Percentiles rank a stretch among this genome's conserved stretches.
Conservation (phyloP, 2,888 invertebrate species). For the Sericinus montela region DNA sequence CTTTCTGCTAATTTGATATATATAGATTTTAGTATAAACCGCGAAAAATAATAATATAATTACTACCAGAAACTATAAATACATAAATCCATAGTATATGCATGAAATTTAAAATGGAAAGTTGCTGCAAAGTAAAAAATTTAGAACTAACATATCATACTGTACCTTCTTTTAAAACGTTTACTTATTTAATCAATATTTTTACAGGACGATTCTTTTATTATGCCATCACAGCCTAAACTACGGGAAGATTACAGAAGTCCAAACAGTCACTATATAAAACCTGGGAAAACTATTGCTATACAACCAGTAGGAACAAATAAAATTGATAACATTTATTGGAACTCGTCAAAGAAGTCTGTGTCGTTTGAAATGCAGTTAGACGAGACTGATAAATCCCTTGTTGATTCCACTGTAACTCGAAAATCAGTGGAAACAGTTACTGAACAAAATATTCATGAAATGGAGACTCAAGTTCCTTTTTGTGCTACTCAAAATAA, state of each 20-base stretch:
- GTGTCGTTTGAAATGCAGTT: conserved; percentile 41
- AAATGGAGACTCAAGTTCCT: conserved; percentile 51
- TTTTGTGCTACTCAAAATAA: conserved; percentile 26
- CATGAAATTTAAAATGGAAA: too few relatives aligned
- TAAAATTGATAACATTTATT: conserved; percentile 52
- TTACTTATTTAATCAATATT: too few relatives aligned
- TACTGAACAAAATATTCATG: conserved; percentile 29
- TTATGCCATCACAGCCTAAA: conserved; percentile 48
- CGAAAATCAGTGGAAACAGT: conserved; percentile 23
- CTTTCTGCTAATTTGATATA: too few relatives aligned
- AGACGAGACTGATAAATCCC: conserved; percentile 37
- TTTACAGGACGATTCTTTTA: conserved; percentile 66
- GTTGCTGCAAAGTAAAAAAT: too few relatives aligned
- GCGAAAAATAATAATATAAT: too few relatives aligned
- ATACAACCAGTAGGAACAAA: conserved; percentile 47
- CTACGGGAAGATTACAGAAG: conserved; percentile 34
- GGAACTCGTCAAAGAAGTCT: conserved; percentile 55
- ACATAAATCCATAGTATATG: too few relatives aligned
- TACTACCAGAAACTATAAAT: too few relatives aligned
- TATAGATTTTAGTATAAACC: too few relatives aligned
- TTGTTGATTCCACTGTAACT: conserved; percentile 35
- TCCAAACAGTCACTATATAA: conserved; percentile 45
- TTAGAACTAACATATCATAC: too few relatives aligned
- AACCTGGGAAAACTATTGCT: conserved; percentile 44
- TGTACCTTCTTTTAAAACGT: too few relatives aligned